Base-by-base conservation (phyloP, 2,797 vertebrate species). In the Silurus aristotelis region DNA sequence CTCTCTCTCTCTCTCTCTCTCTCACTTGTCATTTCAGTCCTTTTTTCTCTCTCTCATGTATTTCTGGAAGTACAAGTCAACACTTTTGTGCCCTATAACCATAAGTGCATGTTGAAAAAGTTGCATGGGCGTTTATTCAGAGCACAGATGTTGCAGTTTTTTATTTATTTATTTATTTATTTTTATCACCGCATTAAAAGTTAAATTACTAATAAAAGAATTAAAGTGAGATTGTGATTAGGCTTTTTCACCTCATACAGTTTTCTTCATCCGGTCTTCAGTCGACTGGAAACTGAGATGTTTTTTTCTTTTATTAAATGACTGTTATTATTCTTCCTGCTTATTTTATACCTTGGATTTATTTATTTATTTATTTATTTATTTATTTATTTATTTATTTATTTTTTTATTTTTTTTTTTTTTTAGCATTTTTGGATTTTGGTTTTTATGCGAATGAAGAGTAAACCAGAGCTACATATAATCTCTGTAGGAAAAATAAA, bases 31-130 rank as follows among this genome's bases (percentile, higher is more conserved):
- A 55, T 71, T 48, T 83, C 80, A 55, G 48, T 58, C 25, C 61
- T 55, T 27, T 17, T 43, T 55, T 46, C 60, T 38, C n/a, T 77
- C 48, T 76, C 55, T 38, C 52, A 76, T 19, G 52, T 31, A 58
- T 78, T 78, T 78, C 27, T 78, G 27, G 76, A 78, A 78, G 76
- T 61, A 61, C 38, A 38, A 17, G n/a, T 25, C 22, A 64, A 80
- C 60, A 46, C 31, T 78, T 78, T 14, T 78, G 58, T 27, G 31
- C 52, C 7, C 55, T 58, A 14, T 20, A 48, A 14, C 22, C 52
- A 22, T 27, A 7, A 43, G 27, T 63, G 25, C 58, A 5, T 25
- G 22, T 1, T 64, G 2, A 0, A 19, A 80, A 22, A 63, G 48
- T 46, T 8, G 9, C 22, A 61, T 22, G 76, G 56, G 12, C 20